Conservation (phyloP, 1,140 invertebrate genomes). For the Caenorhabditis tropicalis region DNA sequence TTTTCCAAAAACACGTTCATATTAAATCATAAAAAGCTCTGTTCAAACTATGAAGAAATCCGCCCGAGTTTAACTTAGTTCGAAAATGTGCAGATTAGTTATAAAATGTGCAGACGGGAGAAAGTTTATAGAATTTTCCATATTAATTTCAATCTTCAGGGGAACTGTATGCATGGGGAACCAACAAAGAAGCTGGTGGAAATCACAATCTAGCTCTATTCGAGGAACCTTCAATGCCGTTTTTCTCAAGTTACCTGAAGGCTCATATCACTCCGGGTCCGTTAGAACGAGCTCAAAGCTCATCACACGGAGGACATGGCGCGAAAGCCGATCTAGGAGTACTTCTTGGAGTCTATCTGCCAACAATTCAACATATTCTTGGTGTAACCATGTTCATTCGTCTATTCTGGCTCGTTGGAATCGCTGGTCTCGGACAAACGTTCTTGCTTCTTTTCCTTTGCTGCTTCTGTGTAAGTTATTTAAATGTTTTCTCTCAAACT, state of each 20-base stretch:
- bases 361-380: slow-evolving; percentile 99
- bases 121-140: background rate
- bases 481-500: background rate
- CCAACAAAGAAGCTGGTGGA: slow-evolving; percentile 35
- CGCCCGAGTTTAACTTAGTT: too few species aligned
- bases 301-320: slow-evolving; percentile 25
- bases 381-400: slow-evolving; percentile 98
- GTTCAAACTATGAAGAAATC: too few species aligned
- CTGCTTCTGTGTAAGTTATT: slow-evolving; percentile 76
- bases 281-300: slow-evolving; percentile 62
- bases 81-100: too few species aligned
- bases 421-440: slow-evolving; percentile 88
- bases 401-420: slow-evolving; percentile 97
- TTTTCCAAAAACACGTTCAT: background rate
- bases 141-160: slow-evolving; percentile 41
- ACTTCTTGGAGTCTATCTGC: slow-evolving; percentile 93
- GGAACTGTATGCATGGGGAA: slow-evolving; percentile 59
- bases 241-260: slow-evolving; percentile 60
- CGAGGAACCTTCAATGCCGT: slow-evolving; percentile 65
- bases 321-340: slow-evolving; percentile 80
- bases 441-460: slow-evolving; percentile 94
- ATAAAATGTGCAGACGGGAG: background rate
- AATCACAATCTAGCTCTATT: slow-evolving; percentile 64
- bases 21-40: too few species aligned
- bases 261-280: slow-evolving; percentile 71